These are phyloP conservation scores for Leptopilina myrica DNA, from an alignment of 2,888 invertebrate species.

Conservation along the genomic window DNA sequence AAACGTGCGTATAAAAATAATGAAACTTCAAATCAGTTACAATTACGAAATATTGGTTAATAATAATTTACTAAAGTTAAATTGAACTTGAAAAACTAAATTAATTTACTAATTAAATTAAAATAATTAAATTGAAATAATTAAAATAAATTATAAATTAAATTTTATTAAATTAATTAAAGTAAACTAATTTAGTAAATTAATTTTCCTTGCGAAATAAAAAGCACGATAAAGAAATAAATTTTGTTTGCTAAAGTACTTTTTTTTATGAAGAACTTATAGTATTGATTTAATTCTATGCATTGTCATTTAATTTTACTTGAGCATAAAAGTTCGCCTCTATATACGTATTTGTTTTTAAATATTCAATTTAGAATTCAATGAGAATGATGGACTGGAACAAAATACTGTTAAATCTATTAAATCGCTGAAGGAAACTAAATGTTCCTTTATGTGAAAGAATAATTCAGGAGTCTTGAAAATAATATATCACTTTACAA, in stretches of 20 bases:
- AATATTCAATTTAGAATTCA: slow-evolving; percentile 22
- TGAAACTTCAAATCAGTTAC: background rate
- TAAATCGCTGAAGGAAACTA: background rate
- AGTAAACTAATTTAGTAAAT: no score
- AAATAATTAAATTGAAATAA: no score
- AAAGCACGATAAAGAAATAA: no score
- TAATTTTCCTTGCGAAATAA: no score
- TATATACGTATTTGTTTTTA: background rate
- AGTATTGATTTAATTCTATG: background rate
- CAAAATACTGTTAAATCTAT: slow-evolving; percentile 23
- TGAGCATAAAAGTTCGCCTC: background rate
- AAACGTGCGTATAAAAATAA: background rate
- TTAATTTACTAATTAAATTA: no score
- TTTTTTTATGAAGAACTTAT: no score
- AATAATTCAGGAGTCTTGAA: slow-evolving; percentile 31
- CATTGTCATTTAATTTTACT: background rate
- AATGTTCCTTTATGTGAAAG: slow-evolving; percentile 29
- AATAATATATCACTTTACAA: slow-evolving; percentile 45
- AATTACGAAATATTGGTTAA: background rate
- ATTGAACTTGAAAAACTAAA: no score
- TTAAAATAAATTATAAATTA: no score
- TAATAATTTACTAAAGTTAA: no score
- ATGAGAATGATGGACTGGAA: slow-evolving; percentile 26
- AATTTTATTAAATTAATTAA: no score
- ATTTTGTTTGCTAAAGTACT: no score